Conservation (phyloP, 2,113 vertebrate genomes). For the Thoracochromis brauschi region DNA sequence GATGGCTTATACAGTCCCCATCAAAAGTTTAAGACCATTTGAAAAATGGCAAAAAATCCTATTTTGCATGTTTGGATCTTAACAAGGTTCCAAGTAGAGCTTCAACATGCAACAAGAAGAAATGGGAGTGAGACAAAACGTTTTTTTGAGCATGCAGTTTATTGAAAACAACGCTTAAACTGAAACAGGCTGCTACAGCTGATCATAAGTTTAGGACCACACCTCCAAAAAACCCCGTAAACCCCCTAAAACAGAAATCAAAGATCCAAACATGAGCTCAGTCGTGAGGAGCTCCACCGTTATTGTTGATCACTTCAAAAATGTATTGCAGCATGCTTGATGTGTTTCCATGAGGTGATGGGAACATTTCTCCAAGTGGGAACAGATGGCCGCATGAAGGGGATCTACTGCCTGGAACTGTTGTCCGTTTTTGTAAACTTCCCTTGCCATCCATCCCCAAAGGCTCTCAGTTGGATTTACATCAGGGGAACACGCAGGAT, state of each 20-base stretch:
- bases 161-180: neutral
- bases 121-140: fast-evolving
- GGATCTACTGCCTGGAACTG: neutral
- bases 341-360: neutral
- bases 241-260: neutral
- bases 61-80: neutral
- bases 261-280: neutral
- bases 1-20: neutral
- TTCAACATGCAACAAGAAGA: neutral
- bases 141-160: neutral
- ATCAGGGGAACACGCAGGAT: neutral
- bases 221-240: fast-evolving
- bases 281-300: neutral
- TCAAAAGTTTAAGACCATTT: neutral
- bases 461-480: neutral
- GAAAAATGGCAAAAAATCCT: neutral
- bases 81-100: neutral
- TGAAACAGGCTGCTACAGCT: neutral
- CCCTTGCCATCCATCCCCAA: neutral
- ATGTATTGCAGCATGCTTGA: neutral
- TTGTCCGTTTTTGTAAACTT: neutral
- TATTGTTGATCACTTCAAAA: neutral
- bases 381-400: neutral
- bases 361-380: neutral
- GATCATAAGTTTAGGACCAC: neutral